Conservation (phyloP, 2,797 vertebrate genomes). For the Bucorvus abyssinicus region DNA sequence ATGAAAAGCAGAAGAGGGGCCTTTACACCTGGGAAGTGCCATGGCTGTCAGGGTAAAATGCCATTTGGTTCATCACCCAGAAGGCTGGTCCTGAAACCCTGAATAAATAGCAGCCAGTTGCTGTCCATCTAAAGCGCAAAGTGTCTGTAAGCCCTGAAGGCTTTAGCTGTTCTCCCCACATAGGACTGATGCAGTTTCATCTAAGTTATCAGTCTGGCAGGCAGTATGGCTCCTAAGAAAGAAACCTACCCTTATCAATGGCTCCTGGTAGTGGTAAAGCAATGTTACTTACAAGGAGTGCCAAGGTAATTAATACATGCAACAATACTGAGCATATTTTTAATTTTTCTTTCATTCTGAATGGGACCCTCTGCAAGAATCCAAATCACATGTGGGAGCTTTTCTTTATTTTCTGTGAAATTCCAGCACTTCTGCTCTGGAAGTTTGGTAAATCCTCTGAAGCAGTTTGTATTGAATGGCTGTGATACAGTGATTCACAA, state of each 20-base stretch:
- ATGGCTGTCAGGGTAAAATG: background rate
- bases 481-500: background rate
- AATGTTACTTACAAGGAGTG: background rate
- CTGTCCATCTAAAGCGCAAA: background rate
- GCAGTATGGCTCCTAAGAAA: background rate
- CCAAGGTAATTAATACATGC: background rate
- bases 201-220: background rate
- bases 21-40: background rate
- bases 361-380: background rate
- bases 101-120: background rate
- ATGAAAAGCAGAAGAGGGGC: background rate
- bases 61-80: background rate
- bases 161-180: background rate
- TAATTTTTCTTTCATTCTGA: background rate
- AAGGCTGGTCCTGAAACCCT: background rate
- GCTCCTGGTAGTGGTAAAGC: background rate
- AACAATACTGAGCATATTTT: background rate
- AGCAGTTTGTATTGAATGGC: background rate
- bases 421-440: background rate
- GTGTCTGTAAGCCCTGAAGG: background rate
- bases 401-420: background rate
- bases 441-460: constrained; percentile 6
- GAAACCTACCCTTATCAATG: background rate
- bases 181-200: background rate
- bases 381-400: background rate